Evolutionary conservation across 2,888 invertebrate genomes (phyloP).

Genomic region (Himalopsyche kuldschensis): DNA sequence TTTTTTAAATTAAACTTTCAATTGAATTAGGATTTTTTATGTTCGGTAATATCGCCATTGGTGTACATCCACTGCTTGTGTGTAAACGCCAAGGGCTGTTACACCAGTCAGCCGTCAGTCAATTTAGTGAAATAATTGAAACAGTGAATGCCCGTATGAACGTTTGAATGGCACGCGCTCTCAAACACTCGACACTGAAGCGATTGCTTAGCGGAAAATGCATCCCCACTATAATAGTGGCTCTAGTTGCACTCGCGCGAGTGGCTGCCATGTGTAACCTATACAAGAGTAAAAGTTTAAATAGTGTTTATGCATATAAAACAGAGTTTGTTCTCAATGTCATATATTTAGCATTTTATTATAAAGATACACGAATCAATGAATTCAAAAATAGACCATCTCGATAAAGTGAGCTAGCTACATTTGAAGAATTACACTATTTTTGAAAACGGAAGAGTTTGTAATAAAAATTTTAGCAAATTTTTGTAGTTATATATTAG

Average conservation of each 20-base stretch:
- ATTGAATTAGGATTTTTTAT: too few species aligned
- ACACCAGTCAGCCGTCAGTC: background rate
- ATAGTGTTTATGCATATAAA: background rate
- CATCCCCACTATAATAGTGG: background rate
- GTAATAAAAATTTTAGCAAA: too few species aligned
- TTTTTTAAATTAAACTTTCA: too few species aligned
- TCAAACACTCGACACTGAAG: background rate
- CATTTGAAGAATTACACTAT: too few species aligned
- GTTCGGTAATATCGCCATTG: background rate
- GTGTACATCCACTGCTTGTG: background rate
- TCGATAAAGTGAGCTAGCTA: too few species aligned
- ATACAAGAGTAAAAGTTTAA: background rate
- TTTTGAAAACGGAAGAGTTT: too few species aligned
- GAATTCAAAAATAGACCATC: too few species aligned
- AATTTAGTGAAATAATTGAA: slow-evolving; percentile 2
- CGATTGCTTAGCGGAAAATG: background rate
- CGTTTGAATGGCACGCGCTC: background rate
- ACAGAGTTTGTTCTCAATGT: too few species aligned
- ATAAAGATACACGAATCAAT: too few species aligned
- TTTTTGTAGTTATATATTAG: too few species aligned
- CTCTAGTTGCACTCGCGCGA: background rate
- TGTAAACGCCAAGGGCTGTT: background rate
- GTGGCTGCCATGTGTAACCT: background rate
- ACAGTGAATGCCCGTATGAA: background rate
- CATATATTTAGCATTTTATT: too few species aligned